Evolutionary conservation across 2,113 vertebrate species (phyloP), one percentile per base, ranked within the genome.

Genomic region (Gadus macrocephalus): DNA sequence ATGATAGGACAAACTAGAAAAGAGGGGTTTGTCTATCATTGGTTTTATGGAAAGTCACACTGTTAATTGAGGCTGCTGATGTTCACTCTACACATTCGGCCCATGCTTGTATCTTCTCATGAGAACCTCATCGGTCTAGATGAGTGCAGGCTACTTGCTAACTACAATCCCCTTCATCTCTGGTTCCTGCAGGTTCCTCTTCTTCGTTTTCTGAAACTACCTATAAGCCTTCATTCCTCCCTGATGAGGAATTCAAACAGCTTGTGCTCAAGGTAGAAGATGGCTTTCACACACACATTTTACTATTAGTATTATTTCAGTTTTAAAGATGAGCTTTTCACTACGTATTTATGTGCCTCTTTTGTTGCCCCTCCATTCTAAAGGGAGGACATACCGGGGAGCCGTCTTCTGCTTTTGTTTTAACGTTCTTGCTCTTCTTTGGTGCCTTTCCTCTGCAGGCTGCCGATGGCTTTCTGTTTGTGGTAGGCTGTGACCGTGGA

Each of bases 401-500:
- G 3, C 15, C 15, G 3, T 17, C 55, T 58, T 9, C 6, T 17
- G 55, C 3, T 58, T 58, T 58, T 9, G 55, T 58, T 58, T 16
- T 58, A 58, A 38, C 15, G 71, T 77, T 49, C 55, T 12, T 63
- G 31, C 31, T 35, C 31, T 67, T 65, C 58, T 20, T 67, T 25
- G 76, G 17, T 79, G 56, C 86, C 1, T 77, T 75, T 86, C 55
- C 66, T 82, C 79, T 89, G 42, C 84, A 96, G 95, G 94, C 94
- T 80, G 94, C 94, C 22, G 95, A 96, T 76, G 95, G 95, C 38
- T 96, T 96, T 89, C 92, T 96, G 3, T 96, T 96, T 88, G 95
- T 96, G 71, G 93, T 96, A 79, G 94, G 94, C 86, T 96, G 95
- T 80, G 94, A 96, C 87, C 91, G 95, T 83, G 95, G 95, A 75